Evolutionary conservation across 2,113 vertebrate genomes (phyloP).

Genomic region (Zootoca vivipara): DNA sequence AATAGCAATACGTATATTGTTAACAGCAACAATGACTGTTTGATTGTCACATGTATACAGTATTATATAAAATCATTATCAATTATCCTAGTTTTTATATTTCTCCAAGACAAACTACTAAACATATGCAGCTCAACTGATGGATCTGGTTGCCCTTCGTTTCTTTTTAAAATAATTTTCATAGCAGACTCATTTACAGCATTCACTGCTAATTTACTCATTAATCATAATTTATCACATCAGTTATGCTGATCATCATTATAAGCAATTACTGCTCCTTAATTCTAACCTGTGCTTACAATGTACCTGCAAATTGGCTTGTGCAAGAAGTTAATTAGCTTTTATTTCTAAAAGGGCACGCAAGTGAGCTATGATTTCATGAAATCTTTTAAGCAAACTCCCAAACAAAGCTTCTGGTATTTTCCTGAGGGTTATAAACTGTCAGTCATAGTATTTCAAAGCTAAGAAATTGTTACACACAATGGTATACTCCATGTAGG

Average conservation of each 20-base stretch:
- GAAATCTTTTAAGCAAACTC: conserved; percentile 30
- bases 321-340: conserved; percentile 56
- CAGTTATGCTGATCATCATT: conserved; percentile 60
- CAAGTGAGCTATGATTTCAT: conserved; percentile 30
- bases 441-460: background rate
- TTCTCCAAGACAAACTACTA: conserved; percentile 22
- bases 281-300: conserved; percentile 63
- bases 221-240: conserved; percentile 71
- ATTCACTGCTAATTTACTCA: conserved; percentile 67
- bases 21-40: background rate
- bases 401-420: conserved; percentile 7
- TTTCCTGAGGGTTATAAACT: background rate
- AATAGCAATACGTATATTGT: too few species aligned
- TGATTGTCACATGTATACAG: conserved; percentile 2
- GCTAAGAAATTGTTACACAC: background rate
- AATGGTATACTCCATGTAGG: background rate
- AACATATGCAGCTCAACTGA: conserved; percentile 10
- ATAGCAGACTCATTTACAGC: conserved; percentile 54
- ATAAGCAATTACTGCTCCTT: conserved; percentile 66
- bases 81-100: conserved; percentile 14
- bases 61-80: background rate
- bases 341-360: conserved; percentile 57
- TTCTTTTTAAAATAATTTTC: conserved; percentile 46
- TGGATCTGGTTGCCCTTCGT: background rate
- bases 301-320: conserved; percentile 61